These are phyloP conservation scores for Daphoenositta chrysoptera DNA, from an alignment of 2,113 vertebrate genomes.

Conservation along the genomic window DNA sequence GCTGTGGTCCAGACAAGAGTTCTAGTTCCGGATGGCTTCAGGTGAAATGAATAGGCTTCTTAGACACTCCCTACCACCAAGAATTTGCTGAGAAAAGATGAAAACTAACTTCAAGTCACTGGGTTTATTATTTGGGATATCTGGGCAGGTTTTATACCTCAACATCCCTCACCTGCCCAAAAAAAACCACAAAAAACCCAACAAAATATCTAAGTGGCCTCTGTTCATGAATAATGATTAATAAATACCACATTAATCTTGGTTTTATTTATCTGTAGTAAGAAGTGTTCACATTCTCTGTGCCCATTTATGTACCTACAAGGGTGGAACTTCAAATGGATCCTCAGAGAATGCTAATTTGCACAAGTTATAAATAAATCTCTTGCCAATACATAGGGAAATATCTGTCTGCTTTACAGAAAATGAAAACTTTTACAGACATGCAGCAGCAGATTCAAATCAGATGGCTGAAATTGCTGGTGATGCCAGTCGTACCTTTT, in stretches of 20 bases:
- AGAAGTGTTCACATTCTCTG: not conserved
- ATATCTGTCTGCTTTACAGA: not conserved
- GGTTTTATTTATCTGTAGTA: not conserved
- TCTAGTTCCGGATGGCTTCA: not conserved
- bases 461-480: not conserved
- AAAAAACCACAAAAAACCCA: not conserved
- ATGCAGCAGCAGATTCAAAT: not conserved
- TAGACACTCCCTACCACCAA: not conserved
- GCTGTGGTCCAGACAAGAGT: not conserved
- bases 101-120: not conserved
- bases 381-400: not conserved
- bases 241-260: not conserved
- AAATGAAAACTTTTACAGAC: not conserved
- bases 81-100: not conserved
- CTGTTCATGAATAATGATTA: not conserved
- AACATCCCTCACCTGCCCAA: too few relatives aligned
- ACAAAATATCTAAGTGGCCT: not conserved
- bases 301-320: not conserved
- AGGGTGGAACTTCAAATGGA: not conserved
- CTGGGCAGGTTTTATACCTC: not conserved
- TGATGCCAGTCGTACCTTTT: not conserved
- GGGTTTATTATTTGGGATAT: not conserved
- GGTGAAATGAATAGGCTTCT: not conserved
- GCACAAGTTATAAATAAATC: not conserved
- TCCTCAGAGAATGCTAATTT: not conserved